These are phyloP conservation scores for Caenorhabditis virilis DNA, from an alignment of 2,888 invertebrate species.

Conservation along the genomic window DNA sequence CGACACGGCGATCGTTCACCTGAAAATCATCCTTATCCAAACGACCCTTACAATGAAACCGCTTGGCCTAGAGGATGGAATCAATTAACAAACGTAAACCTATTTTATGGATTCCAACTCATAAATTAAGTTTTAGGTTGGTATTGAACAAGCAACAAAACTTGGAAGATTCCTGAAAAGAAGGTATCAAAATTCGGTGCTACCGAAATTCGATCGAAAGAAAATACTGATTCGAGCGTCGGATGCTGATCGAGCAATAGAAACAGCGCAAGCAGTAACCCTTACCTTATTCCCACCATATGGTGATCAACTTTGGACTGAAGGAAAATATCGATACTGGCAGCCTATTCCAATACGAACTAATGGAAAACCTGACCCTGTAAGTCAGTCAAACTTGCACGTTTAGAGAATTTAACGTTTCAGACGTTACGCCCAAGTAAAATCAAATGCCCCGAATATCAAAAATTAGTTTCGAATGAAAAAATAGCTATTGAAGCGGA, in stretches of 20 bases:
- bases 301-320: constrained; percentile 37
- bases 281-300: constrained; percentile 77
- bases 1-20: constrained; percentile 92
- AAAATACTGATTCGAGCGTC: constrained; percentile 66
- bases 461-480: constrained; percentile 23
- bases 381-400: constrained; percentile 9
- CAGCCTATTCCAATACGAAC: constrained; percentile 57
- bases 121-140: constrained; percentile 23
- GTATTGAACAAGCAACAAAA: constrained; percentile 34
- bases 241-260: constrained; percentile 71
- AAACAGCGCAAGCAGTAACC: constrained; percentile 83
- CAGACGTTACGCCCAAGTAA: constrained; percentile 46
- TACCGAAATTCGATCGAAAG: constrained; percentile 26
- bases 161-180: constrained; percentile 30
- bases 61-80: constrained; percentile 62
- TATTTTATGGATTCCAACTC: too few species aligned
- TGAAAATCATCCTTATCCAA: constrained; percentile 50
- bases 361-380: constrained; percentile 50
- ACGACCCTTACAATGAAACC: constrained; percentile 48
- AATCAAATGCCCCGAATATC: constrained; percentile 37
- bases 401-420: constrained; percentile 2
- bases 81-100: constrained; percentile 60
- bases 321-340: constrained; percentile 39
- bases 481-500: constrained; percentile 18
- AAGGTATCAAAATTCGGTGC: constrained; percentile 28